Base-by-base conservation (phyloP, 2,113 vertebrate genomes). In the Xiphorhynchus elegans region DNA sequence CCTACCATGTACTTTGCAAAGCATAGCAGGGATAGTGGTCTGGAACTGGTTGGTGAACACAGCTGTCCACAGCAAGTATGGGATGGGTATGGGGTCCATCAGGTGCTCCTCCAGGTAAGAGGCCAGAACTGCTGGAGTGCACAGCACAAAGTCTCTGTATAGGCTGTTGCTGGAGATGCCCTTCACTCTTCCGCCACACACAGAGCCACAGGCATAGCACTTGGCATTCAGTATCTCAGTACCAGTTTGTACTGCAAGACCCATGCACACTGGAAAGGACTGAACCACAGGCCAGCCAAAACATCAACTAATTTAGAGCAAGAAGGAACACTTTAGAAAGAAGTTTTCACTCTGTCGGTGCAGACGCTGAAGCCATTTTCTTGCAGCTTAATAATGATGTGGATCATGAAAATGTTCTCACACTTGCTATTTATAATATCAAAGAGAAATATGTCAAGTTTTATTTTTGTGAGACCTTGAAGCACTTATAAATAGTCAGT, bases 181-280 rank as follows among this genome's bases (percentile, higher is more conserved):
- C 8, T 47, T 53, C 21, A 4, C 15, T 66, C 11, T 72, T 59
- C 50, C 47, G 60, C 29, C 10, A 25, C 60, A 66, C 15, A 21
- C 23, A 47, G 49, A 49, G 15, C 15, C 53, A 28, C 2, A 2
- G 24, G 12, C 26, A 16, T 4, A 29, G 37, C 37, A 39, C 13
- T 40, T n/a, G 17, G 17, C 31, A 21, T 47, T 88, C 10, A 1
- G 16, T 53, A 18, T 16, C 33, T 59, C 44, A 52, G 50, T 26
- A 40, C 7, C 23, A 35, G 24, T 14, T 83, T 35, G 17, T 69
- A 7, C 49, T 35, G 13, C 23, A 37, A n/a, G 40, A 55, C 28
- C 5, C 49, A 26, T 10, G 21, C 0, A 2, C 3, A 1, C 5
- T 0, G 0, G 50, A 42, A 81, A 78, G 13, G 63, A 67, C 19